Evolutionary conservation across 2,888 invertebrate species (phyloP), one percentile per base, ranked within the genome.

Genomic region (Melinaea menophilus): DNA sequence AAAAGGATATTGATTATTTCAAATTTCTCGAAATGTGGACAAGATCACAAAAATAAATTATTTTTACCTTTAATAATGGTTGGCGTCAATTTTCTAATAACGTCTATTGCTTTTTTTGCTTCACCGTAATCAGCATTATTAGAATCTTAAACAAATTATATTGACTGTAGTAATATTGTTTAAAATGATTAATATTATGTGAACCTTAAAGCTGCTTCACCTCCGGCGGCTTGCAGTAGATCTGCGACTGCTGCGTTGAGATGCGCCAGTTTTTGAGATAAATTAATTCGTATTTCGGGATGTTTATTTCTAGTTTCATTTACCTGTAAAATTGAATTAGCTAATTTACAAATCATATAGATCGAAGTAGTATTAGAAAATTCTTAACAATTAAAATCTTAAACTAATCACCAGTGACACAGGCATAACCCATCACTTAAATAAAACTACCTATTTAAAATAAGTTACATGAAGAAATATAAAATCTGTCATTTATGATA

Each of bases 191-290:
- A 9, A 45, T 31, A 22, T 61, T 12, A 31, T 4, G 35, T 58
- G 31, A 33, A 13, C 41, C 60, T 11, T 34, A 34, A 35, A 11
- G 48, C 31, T 41, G 22, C 22, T 12, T 11, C 64, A 83, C 84
- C 81, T 2, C 76, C 63, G 3, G 79, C 75, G 2, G 83, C 79
- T 0, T 72, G 70, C 0, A 81, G 69, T 3, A 85, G 72, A 0
- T 78, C 71, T 0, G 83, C 84, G 3, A 84, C 64, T 1, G 83
- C 81, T 0, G 82, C 83, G 61, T 84, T 83, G 13, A 84, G 73
- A 35, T 74, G 76, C 0, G 79, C 79, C 55, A 85, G 34, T 34
- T 68, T 71, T 11, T 76, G 69, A 2, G 78, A 65, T 11, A 83
- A 22, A 34, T 56, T 47, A 5, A 35, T 22, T 35, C 47, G 58